Evolutionary conservation across 2,113 vertebrate species (phyloP).

Genomic region (Varanus salvator): DNA sequence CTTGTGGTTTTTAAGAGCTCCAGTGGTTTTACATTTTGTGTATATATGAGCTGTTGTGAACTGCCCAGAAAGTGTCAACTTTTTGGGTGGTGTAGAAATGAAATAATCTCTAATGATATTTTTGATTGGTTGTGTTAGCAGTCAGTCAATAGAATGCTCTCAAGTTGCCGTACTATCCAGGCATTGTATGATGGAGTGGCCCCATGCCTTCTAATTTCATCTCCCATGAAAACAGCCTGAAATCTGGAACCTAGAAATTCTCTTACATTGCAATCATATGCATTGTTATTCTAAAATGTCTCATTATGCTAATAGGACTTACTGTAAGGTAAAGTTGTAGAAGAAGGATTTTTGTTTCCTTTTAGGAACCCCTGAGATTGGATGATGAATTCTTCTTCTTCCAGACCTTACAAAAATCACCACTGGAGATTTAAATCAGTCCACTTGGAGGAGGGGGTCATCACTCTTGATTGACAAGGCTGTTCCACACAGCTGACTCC

Average conservation of each 20-base stretch:
- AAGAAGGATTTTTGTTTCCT: too few relatives aligned
- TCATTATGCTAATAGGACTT: neutral
- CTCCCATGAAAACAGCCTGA: neutral
- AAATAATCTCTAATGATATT: too few relatives aligned
- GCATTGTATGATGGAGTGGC: neutral
- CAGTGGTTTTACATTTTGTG: too few relatives aligned
- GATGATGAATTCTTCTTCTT: neutral
- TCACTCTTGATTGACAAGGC: conserved; percentile 33
- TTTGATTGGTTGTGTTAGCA: too few relatives aligned
- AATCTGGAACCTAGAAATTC: neutral
- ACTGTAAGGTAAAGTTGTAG: neutral
- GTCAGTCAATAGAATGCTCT: too few relatives aligned
- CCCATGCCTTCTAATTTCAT: neutral
- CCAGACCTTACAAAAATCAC: neutral
- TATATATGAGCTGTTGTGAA: too few relatives aligned
- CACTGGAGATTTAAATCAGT: neutral
- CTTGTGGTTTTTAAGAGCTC: too few relatives aligned
- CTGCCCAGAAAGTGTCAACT: too few relatives aligned
- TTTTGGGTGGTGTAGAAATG: too few relatives aligned
- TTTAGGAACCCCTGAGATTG: neutral
- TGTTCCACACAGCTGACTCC: conserved; percentile 51
- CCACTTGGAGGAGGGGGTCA: neutral
- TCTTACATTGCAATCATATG: neutral
- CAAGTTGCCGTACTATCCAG: neutral
- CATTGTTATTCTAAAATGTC: neutral